These are phyloP conservation scores for Macroglossus sobrinus DNA, from an alignment of 2,113 vertebrate species.

Conservation along the genomic window DNA sequence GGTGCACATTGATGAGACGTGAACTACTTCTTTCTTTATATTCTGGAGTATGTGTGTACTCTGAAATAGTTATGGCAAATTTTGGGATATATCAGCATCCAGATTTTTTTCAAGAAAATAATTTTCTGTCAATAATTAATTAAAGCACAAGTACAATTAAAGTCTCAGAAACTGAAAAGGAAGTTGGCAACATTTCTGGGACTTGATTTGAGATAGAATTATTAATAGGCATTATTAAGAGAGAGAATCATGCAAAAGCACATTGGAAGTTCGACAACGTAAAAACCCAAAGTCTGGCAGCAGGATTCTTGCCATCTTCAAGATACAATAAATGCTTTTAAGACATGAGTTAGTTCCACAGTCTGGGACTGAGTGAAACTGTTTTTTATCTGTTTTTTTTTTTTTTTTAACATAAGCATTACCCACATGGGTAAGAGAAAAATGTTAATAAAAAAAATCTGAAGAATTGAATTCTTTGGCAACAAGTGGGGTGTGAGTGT, in stretches of 20 bases:
- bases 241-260: neutral
- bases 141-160: conserved; percentile 14
- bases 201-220: neutral
- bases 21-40: neutral
- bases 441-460: neutral
- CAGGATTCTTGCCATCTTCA: neutral
- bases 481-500: neutral
- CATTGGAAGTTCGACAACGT: neutral
- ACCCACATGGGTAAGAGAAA: neutral
- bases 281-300: neutral
- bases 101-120: neutral
- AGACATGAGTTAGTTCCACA: neutral
- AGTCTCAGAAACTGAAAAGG: neutral
- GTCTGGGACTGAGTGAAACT: neutral
- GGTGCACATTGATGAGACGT: neutral
- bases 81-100: neutral
- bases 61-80: neutral
- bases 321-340: neutral
- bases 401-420: neutral
- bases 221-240: neutral
- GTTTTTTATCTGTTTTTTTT: neutral
- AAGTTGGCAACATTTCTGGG: neutral
- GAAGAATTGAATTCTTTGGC: neutral
- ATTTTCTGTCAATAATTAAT: neutral
- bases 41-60: neutral